Base-by-base conservation (phyloP, 2,888 invertebrate species). In the Parnassius mnemosyne region DNA sequence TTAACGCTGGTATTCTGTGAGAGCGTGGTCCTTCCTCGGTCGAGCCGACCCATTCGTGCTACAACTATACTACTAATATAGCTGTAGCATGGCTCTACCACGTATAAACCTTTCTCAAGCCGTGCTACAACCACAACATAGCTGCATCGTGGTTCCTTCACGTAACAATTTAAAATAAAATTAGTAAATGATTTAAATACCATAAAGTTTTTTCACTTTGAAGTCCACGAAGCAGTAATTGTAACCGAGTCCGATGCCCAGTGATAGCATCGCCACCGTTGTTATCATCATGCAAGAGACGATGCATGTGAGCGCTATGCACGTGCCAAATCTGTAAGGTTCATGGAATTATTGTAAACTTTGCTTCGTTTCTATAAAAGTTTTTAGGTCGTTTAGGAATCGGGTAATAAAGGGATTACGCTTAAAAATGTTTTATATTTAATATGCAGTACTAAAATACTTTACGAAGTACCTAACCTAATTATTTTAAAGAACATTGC, bases 181-280 rank as follows among this genome's bases (percentile, higher is more conserved):
- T 20, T 20, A 20, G 20, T 20, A 20, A 20, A 20, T 20, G 20
- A 7, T 34, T 49, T 41, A 25, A 11, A 69, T 70, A 78, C 78
- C 61, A 42, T 72, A 69, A 71, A 63, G 72, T 20, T 66, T 68
- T 59, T 64, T 71, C 0, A 74, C 71, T 57, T 70, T 73, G 53
- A 73, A 60, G 47, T 78, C 76, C 9, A 81, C 76, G 52, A 72
- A 78, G 61, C 81, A 80, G 61, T 80, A 79, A 66, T 80, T 80
- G 63, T 79, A 81, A 12, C 79, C 79, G 1, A 79, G 66, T 3
- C 79, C 78, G 3, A 78, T 61, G 2, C 79, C 78, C 12, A 79
- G 46, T 1, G 69, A 69, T 53, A 78, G 58, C 49, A 68, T 70
- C 10, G 61, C 54, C 7, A 65, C 47, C 42, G 66, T 63, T 5